Evolutionary conservation across 2,888 invertebrate genomes (phyloP).

Genomic region (Strigamia maritima): DNA sequence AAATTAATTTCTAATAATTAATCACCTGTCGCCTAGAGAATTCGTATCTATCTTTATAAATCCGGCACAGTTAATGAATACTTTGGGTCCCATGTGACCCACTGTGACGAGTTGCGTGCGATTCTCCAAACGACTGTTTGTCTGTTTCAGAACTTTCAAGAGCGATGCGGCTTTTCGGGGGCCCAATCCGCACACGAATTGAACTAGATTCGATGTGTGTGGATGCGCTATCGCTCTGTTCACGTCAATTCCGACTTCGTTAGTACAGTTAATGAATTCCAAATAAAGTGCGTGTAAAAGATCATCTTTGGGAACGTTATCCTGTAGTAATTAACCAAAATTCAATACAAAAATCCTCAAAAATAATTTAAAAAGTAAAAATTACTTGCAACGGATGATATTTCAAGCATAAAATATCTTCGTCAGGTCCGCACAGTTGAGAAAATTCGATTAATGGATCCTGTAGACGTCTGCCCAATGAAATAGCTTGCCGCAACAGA

Average conservation of each 20-base stretch:
- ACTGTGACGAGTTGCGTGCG: slow-evolving; percentile 90
- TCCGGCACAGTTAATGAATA: slow-evolving; percentile 98
- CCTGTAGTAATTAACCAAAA: slow-evolving; percentile 48
- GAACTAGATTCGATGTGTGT: slow-evolving; percentile 82
- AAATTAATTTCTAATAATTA: not conserved
- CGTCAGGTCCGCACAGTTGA: slow-evolving; percentile 91
- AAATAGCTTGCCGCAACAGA: slow-evolving; percentile 85
- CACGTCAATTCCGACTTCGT: slow-evolving; percentile 97
- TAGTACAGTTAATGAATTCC: slow-evolving; percentile 88
- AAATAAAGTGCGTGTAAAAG: slow-evolving; percentile 77
- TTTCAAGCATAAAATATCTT: slow-evolving; percentile 90
- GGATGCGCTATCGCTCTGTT: slow-evolving; percentile 87
- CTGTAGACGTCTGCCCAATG: slow-evolving; percentile 84
- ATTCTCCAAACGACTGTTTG: slow-evolving; percentile 85
- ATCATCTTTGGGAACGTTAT: slow-evolving; percentile 69
- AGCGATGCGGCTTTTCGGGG: slow-evolving; percentile 88
- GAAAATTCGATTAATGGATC: slow-evolving; percentile 96
- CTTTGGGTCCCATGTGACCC: slow-evolving; percentile 96
- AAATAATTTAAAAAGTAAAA: not conserved
- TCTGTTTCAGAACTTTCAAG: slow-evolving; percentile 68
- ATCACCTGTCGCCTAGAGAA: slow-evolving; percentile 75
- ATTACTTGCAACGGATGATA: slow-evolving; percentile 74
- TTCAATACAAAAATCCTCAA: not conserved
- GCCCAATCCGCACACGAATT: slow-evolving; percentile 96
- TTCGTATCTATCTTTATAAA: slow-evolving; percentile 98